Base-by-base conservation (phyloP, 2,888 invertebrate species). In the Busseola fusca region DNA sequence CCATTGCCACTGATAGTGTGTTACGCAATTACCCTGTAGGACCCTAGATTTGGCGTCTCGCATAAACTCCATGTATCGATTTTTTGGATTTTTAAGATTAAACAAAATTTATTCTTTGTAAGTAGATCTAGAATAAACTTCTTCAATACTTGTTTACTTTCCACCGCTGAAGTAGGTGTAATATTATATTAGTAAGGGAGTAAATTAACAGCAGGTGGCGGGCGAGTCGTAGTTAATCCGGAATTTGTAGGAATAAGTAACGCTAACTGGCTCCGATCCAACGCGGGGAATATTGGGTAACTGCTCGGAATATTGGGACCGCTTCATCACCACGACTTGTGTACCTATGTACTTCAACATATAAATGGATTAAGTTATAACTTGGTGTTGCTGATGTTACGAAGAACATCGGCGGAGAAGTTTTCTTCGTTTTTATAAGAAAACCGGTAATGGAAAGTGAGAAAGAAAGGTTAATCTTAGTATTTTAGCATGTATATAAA, bases 241-340 rank as follows among this genome's bases (percentile, higher is more conserved):
- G 85, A 88, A 89, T 88, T 89, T 87, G 89, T 89, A 86, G 87
- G 88, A 87, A 89, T 90, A 92, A 92, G 90, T 92, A 87, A 89
- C 84, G 86, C 84, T 80, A 84, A 86, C 88, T 90, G 90, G 90
- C 90, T 64, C 74, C 48, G 78, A 78, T 88, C 90, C 90, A 90
- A 88, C 76, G 69, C 75, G 77, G 76, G 70, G 80, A 81, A 78
- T 86, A 87, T 87, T 83, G 84, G 86, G 82, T 82, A 84, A 86
- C 85, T 77, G 84, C 84, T 84, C 78, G 83, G 84, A 86, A 88
- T 88, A 87, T 87, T 84, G 86, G 83, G 83, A 87, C 84, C 81
- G 82, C 85, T 88, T 87, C 78, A 86, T 84, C 81, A 82, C 85
- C 57, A 71, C 63, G 70, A 82, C 66, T 69, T 80, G 71, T 77